Evolutionary conservation across 2,797 vertebrate species (phyloP).

Genomic region (Loris lydekkerianus): DNA sequence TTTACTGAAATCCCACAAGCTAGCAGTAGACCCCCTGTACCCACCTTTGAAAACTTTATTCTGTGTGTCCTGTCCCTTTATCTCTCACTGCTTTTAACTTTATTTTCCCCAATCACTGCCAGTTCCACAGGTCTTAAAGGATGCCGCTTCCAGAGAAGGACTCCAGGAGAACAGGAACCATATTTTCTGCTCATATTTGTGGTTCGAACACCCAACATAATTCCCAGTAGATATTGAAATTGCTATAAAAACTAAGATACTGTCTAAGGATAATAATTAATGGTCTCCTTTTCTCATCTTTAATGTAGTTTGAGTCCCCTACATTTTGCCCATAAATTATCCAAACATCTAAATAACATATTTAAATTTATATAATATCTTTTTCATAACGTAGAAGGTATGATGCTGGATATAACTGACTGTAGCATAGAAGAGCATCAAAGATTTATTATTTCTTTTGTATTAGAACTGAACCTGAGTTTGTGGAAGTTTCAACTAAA

Average conservation of each 20-base stretch:
- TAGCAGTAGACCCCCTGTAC: too few species aligned
- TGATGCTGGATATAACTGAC: conserved; percentile 3
- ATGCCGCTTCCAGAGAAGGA: too few species aligned
- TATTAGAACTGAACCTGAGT: conserved; percentile 29
- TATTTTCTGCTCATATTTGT: not conserved
- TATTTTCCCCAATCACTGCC: too few species aligned
- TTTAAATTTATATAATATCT: conserved; percentile 5
- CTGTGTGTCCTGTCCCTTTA: too few species aligned
- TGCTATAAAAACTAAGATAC: not conserved
- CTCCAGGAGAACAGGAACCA: not conserved
- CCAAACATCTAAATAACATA: not conserved
- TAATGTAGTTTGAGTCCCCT: not conserved
- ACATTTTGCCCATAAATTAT: conserved; percentile 12
- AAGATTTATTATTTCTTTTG: conserved; percentile 33
- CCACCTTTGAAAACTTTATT: too few species aligned
- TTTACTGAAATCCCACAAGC: too few species aligned
- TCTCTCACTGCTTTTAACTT: too few species aligned
- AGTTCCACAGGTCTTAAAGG: too few species aligned
- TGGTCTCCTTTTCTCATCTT: not conserved
- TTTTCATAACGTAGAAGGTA: not conserved
- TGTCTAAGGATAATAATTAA: not conserved
- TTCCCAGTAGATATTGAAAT: not conserved
- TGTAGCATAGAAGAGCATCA: not conserved
- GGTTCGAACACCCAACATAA: not conserved
- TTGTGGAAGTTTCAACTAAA: not conserved